Conservation (phyloP, 2,113 vertebrate genomes). For the Raja brachyura region DNA sequence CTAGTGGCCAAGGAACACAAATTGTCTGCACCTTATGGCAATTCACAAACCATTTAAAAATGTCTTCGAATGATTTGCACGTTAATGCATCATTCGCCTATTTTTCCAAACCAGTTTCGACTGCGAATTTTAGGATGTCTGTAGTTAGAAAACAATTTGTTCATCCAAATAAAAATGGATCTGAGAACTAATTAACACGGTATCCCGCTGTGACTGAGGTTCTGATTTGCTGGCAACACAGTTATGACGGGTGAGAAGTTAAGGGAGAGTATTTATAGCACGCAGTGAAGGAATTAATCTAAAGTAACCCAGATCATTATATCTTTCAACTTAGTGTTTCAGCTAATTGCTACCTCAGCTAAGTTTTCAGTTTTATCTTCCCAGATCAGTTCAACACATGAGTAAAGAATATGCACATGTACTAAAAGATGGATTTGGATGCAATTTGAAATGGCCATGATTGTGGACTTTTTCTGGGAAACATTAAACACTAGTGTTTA, state of each 20-base stretch:
- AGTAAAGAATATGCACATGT: not conserved
- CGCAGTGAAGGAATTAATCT: not conserved
- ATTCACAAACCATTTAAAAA: not conserved
- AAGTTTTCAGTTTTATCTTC: not conserved
- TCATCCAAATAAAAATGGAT: not conserved
- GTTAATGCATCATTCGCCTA: not conserved
- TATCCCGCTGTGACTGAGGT: not conserved
- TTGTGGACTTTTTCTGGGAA: not conserved
- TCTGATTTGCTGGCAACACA: not conserved
- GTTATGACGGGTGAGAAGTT: not conserved
- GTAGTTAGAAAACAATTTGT: not conserved
- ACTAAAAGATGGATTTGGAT: not conserved
- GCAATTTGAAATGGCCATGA: not conserved
- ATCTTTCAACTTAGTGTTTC: not conserved
- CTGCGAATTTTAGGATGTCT: not conserved
- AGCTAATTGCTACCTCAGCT: not conserved
- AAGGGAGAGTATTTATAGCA: not conserved
- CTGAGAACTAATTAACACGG: not conserved
- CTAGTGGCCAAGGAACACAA: not conserved
- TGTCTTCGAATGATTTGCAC: not conserved
- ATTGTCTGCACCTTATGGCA: not conserved
- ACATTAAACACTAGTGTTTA: not conserved
- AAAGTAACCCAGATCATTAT: not conserved
- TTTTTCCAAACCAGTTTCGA: not conserved
- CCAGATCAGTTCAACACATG: not conserved